Percentiles rank a stretch among this genome's conserved stretches.
Evolutionary conservation across 2,888 invertebrate genomes (phyloP).

Genomic region (Philopedon plagiatum): DNA sequence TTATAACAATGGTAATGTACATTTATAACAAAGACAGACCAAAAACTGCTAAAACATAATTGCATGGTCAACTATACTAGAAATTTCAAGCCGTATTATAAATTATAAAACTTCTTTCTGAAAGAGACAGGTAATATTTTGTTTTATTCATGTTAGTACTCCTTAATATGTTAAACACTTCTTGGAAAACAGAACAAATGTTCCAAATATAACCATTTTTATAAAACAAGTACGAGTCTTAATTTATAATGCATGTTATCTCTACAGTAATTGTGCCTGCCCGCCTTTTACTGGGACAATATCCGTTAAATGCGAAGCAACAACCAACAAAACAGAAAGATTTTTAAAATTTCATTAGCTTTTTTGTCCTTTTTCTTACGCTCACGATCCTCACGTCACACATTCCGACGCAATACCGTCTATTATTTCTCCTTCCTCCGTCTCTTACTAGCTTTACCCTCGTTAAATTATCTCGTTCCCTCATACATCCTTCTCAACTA

Average conservation of each 20-base stretch:
- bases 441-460: slow-evolving; percentile 33
- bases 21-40: too few species aligned
- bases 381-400: slow-evolving; percentile 37
- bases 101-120: too few species aligned
- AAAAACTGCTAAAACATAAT: too few species aligned
- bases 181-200: neutral
- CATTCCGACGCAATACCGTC: slow-evolving; percentile 43
- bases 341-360: slow-evolving; percentile 49
- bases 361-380: slow-evolving; percentile 38
- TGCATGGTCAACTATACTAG: too few species aligned
- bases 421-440: slow-evolving; percentile 45
- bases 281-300: slow-evolving; percentile 17
- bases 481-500: slow-evolving; percentile 40
- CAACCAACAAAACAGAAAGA: slow-evolving; percentile 26
- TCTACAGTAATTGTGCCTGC: neutral
- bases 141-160: too few species aligned
- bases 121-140: too few species aligned
- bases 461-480: slow-evolving; percentile 47
- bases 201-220: neutral
- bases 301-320: slow-evolving; percentile 23
- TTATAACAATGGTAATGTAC: too few species aligned
- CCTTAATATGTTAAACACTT: too few species aligned
- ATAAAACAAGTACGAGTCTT: neutral
- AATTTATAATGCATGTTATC: neutral
- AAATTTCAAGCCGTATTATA: too few species aligned